Conservation (phyloP, 2,113 vertebrate species). For the Grammomys dolichurus region DNA sequence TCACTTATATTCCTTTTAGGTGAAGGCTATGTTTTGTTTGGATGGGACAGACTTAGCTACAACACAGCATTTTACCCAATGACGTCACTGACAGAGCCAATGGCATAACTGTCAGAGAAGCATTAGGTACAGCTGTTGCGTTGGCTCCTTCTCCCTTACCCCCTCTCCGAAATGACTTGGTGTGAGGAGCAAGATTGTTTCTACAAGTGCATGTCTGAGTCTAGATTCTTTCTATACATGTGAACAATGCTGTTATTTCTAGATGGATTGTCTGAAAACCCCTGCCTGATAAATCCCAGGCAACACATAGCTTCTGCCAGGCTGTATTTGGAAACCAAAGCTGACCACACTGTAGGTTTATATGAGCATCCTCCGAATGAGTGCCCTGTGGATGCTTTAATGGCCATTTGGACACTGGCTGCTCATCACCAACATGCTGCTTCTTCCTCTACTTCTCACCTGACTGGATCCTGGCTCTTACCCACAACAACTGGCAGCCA, state of each 20-base stretch:
- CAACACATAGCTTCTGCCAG: neutral
- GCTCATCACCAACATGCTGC: neutral
- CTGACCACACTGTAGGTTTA: neutral
- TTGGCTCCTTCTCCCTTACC: neutral
- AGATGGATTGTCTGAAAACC: neutral
- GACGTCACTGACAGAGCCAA: neutral
- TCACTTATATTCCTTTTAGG: neutral
- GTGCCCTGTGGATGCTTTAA: neutral
- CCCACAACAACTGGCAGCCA: neutral
- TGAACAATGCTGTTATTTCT: neutral
- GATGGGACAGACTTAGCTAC: neutral
- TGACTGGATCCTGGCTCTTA: neutral
- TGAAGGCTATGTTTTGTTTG: neutral
- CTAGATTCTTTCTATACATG: neutral
- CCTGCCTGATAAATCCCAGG: neutral
- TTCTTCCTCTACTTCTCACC: neutral
- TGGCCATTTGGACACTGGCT: neutral
- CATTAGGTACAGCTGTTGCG: neutral
- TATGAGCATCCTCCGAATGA: neutral
- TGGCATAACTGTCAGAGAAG: neutral
- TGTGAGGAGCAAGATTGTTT: neutral
- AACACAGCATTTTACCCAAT: neutral
- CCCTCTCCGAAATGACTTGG: neutral
- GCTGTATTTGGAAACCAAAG: neutral
- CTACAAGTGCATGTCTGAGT: neutral